These are phyloP conservation scores for Bombus vancouverensis DNA, from an alignment of 1,140 invertebrate species.

Conservation along the genomic window DNA sequence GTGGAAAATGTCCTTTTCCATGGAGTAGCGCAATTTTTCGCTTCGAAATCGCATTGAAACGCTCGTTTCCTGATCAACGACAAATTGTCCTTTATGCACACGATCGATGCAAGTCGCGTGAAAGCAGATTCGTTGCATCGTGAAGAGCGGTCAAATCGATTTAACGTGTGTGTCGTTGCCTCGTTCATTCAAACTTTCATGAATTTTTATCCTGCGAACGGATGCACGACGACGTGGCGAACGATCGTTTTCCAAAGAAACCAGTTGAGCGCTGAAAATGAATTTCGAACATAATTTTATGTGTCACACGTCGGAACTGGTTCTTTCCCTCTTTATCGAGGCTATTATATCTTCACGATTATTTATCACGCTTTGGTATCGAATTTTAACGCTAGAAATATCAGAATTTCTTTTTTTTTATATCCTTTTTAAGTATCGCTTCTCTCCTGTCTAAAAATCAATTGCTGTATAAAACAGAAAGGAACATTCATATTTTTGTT, in stretches of 20 bases:
- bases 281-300: conserved; percentile 27
- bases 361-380: neutral
- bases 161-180: neutral
- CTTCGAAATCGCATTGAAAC: neutral
- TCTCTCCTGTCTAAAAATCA: too few relatives aligned
- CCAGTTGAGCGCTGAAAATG: conserved; percentile 29
- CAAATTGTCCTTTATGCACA: neutral
- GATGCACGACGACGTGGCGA: neutral
- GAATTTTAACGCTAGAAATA: neutral
- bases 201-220: neutral
- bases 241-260: conserved; percentile 22
- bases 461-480: too few relatives aligned
- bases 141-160: neutral
- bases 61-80: neutral
- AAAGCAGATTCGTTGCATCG: conserved; percentile 30
- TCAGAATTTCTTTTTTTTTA: neutral
- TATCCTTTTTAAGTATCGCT: neutral
- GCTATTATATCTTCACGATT: neutral
- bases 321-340: neutral
- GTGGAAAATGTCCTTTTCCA: neutral
- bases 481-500: neutral
- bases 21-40: conserved; percentile 30
- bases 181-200: conserved; percentile 41
- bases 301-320: neutral
- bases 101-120: conserved; percentile 12